A percentile compares a stretch with the other conserved stretches of the same genome.
These are phyloP conservation scores for Sardina pilchardus DNA, from an alignment of 2,113 vertebrate genomes.

Conservation along the genomic window DNA sequence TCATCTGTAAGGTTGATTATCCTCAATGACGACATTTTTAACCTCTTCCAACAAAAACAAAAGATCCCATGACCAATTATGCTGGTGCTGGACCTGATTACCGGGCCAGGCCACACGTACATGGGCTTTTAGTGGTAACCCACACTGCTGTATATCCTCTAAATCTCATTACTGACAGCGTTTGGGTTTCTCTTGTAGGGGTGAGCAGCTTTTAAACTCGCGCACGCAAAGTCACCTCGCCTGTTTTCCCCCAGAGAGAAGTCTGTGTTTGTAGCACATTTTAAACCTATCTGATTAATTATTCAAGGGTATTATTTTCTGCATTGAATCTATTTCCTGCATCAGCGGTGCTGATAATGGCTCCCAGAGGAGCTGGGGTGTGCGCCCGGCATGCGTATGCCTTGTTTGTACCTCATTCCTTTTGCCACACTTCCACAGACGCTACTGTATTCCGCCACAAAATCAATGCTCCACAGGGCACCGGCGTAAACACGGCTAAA, in stretches of 20 bases:
- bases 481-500: slow-evolving; percentile 9
- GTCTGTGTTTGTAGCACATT: slow-evolving; percentile 63
- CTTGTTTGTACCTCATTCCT: slow-evolving; percentile 49
- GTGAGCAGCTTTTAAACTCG: slow-evolving; percentile 46
- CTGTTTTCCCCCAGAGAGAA: slow-evolving; percentile 39
- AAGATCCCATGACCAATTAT: not conserved
- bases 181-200: slow-evolving; percentile 43
- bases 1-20: not conserved
- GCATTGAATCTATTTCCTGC: slow-evolving; percentile 75
- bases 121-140: not conserved
- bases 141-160: not conserved
- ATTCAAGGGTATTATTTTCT: slow-evolving; percentile 76
- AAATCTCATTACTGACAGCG: slow-evolving; percentile 52
- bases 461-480: slow-evolving; percentile 22
- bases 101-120: not conserved
- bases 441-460: not conserved
- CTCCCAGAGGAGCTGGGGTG: slow-evolving; percentile 64
- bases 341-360: slow-evolving; percentile 75
- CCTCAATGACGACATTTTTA: not conserved
- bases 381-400: slow-evolving; percentile 56
- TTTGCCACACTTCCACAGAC: slow-evolving; percentile 25
- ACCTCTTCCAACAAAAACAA: not conserved
- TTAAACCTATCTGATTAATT: slow-evolving; percentile 73
- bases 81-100: not conserved
- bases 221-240: slow-evolving; percentile 52